Percentiles rank a stretch among this genome's conserved stretches.
Conservation (phyloP, 2,888 invertebrate species). For the Apodemia hepburni region DNA sequence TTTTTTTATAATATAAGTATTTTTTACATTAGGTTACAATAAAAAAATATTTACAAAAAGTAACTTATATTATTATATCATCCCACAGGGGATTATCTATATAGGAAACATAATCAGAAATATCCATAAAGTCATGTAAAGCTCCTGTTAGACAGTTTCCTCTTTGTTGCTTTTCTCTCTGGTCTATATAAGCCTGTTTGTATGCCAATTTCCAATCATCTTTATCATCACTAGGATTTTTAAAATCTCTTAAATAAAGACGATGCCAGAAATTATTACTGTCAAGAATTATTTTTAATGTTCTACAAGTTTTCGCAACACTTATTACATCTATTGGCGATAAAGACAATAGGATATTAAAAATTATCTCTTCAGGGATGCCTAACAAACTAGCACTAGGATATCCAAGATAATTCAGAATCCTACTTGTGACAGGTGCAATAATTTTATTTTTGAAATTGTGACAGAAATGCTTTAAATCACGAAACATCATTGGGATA, state of each 20-base stretch:
- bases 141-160: conserved; percentile 36
- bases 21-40: not conserved
- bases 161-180: conserved; percentile 33
- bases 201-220: conserved; percentile 53
- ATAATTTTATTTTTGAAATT: conserved; percentile 77
- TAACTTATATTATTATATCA: conserved; percentile 5
- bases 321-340: conserved; percentile 48
- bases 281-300: conserved; percentile 45
- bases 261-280: conserved; percentile 58
- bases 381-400: conserved; percentile 67
- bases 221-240: conserved; percentile 33
- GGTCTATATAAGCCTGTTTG: conserved; percentile 40
- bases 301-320: conserved; percentile 52
- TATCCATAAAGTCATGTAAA: conserved; percentile 58
- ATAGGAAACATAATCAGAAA: conserved; percentile 55
- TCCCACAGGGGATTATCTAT: conserved; percentile 64
- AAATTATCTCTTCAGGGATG: conserved; percentile 62
- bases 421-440: conserved; percentile 75
- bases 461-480: conserved; percentile 65
- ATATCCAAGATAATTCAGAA: conserved; percentile 68
- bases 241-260: conserved; percentile 56
- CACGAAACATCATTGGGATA: conserved; percentile 58
- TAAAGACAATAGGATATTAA: conserved; percentile 50
- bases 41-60: conserved; percentile 2
- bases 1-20: not conserved